phyloP scores from a whole-genome alignment of 2,888 invertebrate genomes.

The Pherbina coryleti region DNA sequence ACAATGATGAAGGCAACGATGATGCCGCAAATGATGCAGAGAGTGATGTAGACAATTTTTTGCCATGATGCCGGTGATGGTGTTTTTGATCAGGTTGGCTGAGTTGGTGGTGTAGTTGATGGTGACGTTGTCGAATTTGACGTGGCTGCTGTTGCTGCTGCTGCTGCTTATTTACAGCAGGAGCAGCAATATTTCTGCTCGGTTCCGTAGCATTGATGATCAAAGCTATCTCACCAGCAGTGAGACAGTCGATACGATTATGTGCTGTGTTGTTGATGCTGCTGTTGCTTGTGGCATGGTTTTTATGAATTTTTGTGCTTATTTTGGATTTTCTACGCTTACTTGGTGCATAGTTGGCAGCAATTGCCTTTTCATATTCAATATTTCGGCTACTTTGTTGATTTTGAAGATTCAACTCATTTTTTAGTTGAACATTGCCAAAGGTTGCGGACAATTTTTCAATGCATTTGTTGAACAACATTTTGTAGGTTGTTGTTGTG shows the following conservation, averaged over 20 bases:
- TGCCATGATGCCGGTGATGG: slow-evolving; percentile 43
- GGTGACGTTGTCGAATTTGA: slow-evolving; percentile 37
- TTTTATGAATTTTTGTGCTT: slow-evolving; percentile 28
- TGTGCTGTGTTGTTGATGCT: too few species aligned
- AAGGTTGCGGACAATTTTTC: slow-evolving; percentile 66
- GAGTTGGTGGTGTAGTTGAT: background rate
- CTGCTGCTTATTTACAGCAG: slow-evolving; percentile 6
- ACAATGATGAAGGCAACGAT: slow-evolving; percentile 16
- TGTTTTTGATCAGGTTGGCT: slow-evolving; percentile 24
- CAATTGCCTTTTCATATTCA: slow-evolving; percentile 63
- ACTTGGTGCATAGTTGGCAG: slow-evolving; percentile 55
- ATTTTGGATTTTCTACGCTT: slow-evolving; percentile 47
- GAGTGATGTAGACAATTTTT: slow-evolving; percentile 43
- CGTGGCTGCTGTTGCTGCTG: slow-evolving; percentile 34
- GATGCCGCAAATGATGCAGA: slow-evolving; percentile 45
- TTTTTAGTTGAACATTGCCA: slow-evolving; percentile 59
- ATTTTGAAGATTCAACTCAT: slow-evolving; percentile 50
- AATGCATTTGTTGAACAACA: slow-evolving; percentile 68
- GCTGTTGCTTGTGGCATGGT: slow-evolving; percentile 15
- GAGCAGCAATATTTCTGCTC: slow-evolving; percentile 26
- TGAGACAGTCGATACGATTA: slow-evolving; percentile 39
- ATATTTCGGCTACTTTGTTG: slow-evolving; percentile 56
- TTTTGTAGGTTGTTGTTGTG: slow-evolving; percentile 47
- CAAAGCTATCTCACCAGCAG: slow-evolving; percentile 48
- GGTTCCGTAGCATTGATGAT: slow-evolving; percentile 42